Base-by-base conservation (phyloP, 1,140 invertebrate species). In the Dysdera silvatica region DNA sequence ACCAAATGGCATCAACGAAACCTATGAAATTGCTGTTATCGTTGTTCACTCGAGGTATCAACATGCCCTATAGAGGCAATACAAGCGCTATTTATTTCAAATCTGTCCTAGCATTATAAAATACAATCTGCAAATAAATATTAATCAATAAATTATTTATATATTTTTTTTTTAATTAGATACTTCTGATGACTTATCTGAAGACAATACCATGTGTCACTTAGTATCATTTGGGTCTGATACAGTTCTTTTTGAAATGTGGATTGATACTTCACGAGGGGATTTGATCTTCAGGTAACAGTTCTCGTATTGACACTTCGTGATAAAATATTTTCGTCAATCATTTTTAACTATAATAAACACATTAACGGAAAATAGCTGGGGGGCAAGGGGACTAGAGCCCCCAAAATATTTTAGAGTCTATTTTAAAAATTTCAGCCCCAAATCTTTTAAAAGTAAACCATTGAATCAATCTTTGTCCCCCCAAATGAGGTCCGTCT, bases 241-340 rank as follows among this genome's bases (percentile, higher is more conserved):
- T 28, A 61, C 53, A 48, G 45, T 61, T 45, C 40, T 61, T 10
- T 37, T 61, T 5, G 60, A 61, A 54, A 29, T 61, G 20, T 61
- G 60, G 60, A 47, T 26, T 54, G 51, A 35, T 26, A 47, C 12
- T 20, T 40, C 8, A n/a, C 24, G 55, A 18, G 28, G 23, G 28
- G 51, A 61, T 53, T 23, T 61, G 26, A 47, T 54, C 48, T 10
- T 61, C 8, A 53, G 60, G 60, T 54, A 52, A 49, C n/a, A n/a
- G n/a, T n/a, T n/a, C n/a, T n/a, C n/a, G n/a, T n/a, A n/a, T n/a
- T n/a, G n/a, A n/a, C n/a, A n/a, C n/a, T n/a, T n/a, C n/a, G n/a
- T n/a, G n/a, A n/a, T n/a, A n/a, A n/a, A n/a, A n/a, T n/a, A n/a
- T n/a, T n/a, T n/a, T n/a, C n/a, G n/a, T n/a, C n/a, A n/a, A n/a